Evolutionary conservation across 2,113 vertebrate species (phyloP).

Genomic region (Anolis sagrei): DNA sequence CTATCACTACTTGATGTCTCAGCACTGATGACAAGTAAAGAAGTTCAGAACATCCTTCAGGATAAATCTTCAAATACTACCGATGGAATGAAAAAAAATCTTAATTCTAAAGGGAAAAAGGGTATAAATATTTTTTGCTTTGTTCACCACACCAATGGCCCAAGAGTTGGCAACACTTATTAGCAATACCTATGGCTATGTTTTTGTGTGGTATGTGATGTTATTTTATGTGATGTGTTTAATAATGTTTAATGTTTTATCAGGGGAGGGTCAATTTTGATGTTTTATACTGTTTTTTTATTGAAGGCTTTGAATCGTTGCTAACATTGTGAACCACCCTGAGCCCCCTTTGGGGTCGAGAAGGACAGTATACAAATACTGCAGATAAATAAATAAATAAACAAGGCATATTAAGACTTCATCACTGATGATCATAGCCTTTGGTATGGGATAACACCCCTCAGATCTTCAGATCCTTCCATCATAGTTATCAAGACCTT

Average conservation of each 20-base stretch:
- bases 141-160: not conserved
- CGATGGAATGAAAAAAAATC: not conserved
- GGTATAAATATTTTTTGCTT: not conserved
- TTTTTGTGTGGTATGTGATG: too few relatives aligned
- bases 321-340: too few relatives aligned
- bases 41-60: not conserved
- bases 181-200: not conserved
- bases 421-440: not conserved
- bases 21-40: not conserved
- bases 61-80: not conserved
- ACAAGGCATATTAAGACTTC: too few relatives aligned
- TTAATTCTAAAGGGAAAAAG: not conserved
- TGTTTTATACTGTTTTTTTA: too few relatives aligned
- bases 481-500: not conserved
- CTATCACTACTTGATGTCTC: not conserved
- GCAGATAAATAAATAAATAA: too few relatives aligned
- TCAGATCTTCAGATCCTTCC: conserved; percentile 16
- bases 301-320: too few relatives aligned
- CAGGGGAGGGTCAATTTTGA: too few relatives aligned
- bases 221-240: too few relatives aligned
- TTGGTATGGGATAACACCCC: not conserved
- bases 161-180: not conserved
- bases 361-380: too few relatives aligned
- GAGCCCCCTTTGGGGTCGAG: too few relatives aligned
- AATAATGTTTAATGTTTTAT: too few relatives aligned